Percentiles rank a stretch among this genome's conserved stretches.
phyloP scores from a whole-genome alignment of 92 coral and sea anemone genomes.

The Phenganax marumi region DNA sequence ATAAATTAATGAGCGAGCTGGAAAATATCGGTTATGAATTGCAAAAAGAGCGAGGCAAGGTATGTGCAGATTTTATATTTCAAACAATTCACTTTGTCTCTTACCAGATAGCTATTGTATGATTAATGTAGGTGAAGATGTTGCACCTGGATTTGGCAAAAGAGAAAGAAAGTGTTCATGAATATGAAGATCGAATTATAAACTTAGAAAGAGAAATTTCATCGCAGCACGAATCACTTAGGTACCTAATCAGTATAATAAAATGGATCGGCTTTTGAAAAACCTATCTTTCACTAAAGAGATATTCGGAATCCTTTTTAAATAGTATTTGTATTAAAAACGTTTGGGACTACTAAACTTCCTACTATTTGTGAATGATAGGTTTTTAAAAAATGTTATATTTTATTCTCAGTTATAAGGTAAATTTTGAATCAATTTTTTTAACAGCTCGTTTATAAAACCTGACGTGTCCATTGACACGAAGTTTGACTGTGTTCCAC shows the following conservation, averaged over 20 bases:
- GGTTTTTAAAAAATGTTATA: neutral
- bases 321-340: neutral
- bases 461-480: neutral
- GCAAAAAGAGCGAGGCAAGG: constrained; percentile 91
- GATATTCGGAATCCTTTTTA: neutral
- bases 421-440: neutral
- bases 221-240: constrained; percentile 76
- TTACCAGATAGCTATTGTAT: neutral
- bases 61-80: constrained; percentile 17
- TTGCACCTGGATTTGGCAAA: constrained; percentile 70
- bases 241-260: constrained; percentile 48
- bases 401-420: neutral
- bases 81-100: neutral
- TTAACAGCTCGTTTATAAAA: neutral
- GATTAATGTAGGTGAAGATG: constrained; percentile 65
- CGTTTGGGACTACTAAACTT: too few species aligned
- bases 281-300: neutral
- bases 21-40: constrained; percentile 93
- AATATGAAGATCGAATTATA: constrained; percentile 87
- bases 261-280: neutral
- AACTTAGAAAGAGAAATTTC: constrained; percentile 80
- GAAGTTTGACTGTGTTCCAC: neutral
- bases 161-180: constrained; percentile 71
- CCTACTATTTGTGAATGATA: neutral
- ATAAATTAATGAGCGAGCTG: constrained; percentile 91